A percentile compares a stretch with the other conserved stretches of the same genome.
These are phyloP conservation scores for Agriopis aurantiaria DNA, from an alignment of 2,888 invertebrate genomes.

Conservation along the genomic window DNA sequence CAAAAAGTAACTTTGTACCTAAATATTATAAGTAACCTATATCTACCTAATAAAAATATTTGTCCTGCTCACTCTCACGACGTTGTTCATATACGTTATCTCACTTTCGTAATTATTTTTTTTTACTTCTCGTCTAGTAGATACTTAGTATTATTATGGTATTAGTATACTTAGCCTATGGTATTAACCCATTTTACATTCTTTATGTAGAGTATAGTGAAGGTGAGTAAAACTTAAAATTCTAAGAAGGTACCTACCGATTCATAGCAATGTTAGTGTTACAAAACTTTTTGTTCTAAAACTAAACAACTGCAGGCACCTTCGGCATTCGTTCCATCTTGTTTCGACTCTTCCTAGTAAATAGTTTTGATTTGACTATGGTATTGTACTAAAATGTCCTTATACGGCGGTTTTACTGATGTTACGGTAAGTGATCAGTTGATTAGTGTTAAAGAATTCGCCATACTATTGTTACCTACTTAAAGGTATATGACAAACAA, in stretches of 20 bases:
- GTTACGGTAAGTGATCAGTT: not conserved
- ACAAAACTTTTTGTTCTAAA: not conserved
- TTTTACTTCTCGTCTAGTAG: too few relatives aligned
- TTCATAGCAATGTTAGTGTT: not conserved
- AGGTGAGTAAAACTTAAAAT: not conserved
- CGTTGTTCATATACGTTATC: too few relatives aligned
- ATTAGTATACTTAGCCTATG: too few relatives aligned
- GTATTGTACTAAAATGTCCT: constrained; percentile 19
- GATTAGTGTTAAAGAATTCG: not conserved
- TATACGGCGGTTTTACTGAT: constrained; percentile 3
- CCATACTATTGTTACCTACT: not conserved
- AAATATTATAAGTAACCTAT: too few relatives aligned
- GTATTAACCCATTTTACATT: too few relatives aligned
- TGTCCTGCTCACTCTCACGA: too few relatives aligned
- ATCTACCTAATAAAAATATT: too few relatives aligned
- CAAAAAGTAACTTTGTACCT: too few relatives aligned
- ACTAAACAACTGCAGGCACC: constrained; percentile 5
- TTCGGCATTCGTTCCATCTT: constrained; percentile 18
- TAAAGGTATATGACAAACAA: not conserved
- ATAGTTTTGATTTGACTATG: not conserved
- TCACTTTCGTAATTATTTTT: too few relatives aligned
- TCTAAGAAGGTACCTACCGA: not conserved
- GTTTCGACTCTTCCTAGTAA: not conserved
- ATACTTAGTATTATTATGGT: too few relatives aligned
- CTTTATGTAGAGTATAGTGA: not conserved